Evolutionary conservation across 2,888 invertebrate genomes (phyloP).

Genomic region (Hecatera dysodea): DNA sequence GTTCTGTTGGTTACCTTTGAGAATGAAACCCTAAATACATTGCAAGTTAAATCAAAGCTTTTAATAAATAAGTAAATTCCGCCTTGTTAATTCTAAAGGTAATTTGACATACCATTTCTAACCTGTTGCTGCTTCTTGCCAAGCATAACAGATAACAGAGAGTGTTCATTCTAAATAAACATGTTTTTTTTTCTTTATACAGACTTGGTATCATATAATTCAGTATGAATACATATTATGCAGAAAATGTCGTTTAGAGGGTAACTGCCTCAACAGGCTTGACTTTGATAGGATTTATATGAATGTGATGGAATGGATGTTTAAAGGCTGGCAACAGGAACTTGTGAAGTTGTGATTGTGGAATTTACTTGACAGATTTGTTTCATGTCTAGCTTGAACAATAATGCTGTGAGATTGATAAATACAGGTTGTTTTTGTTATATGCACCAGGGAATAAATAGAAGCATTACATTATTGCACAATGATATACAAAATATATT

Average conservation of each 20-base stretch:
- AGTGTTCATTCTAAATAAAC: background rate
- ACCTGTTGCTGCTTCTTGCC: background rate
- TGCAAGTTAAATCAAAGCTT: no score
- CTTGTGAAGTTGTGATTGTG: background rate
- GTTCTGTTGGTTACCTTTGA: no score
- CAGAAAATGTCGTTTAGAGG: no score
- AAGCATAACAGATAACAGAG: background rate
- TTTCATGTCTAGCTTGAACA: background rate
- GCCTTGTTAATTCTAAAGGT: background rate
- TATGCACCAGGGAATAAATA: background rate
- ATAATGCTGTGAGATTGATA: background rate
- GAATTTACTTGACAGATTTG: background rate
- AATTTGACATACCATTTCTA: background rate
- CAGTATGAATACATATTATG: no score
- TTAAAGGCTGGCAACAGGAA: background rate
- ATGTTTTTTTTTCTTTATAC: no score
- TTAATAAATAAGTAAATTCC: background rate
- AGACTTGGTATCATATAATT: no score
- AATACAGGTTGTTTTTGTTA: background rate
- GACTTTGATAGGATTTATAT: background rate
- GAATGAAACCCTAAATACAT: no score
- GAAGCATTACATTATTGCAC: constrained; percentile 14
- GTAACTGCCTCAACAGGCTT: background rate
- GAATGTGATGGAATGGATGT: background rate
- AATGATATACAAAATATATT: constrained; percentile 31